These are phyloP conservation scores for Erinaceus europaeus DNA, from an alignment of 2,113 vertebrate genomes.

Conservation along the genomic window DNA sequence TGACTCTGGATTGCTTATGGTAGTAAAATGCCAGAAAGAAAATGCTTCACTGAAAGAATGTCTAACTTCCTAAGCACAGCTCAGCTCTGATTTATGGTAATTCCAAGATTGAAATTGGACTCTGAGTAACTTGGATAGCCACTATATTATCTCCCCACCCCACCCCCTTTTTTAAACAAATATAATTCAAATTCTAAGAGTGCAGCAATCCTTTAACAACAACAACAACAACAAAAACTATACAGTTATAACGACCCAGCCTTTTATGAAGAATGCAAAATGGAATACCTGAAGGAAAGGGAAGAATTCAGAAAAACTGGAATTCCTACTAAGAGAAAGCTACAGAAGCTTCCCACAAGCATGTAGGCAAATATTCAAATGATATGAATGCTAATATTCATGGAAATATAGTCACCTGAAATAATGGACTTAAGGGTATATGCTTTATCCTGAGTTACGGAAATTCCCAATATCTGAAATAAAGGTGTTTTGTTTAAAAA, in stretches of 20 bases:
- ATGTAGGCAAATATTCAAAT: conserved; percentile 79
- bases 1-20: conserved; percentile 93
- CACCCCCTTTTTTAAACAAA: not conserved
- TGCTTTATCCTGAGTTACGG: conserved; percentile 48
- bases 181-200: not conserved
- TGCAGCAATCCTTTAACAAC: too few relatives aligned
- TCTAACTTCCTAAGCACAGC: conserved; percentile 87
- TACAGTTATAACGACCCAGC: conserved; percentile 90
- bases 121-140: too few relatives aligned
- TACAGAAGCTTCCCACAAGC: conserved; percentile 86
- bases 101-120: too few relatives aligned
- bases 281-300: conserved; percentile 92
- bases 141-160: too few relatives aligned
- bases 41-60: conserved; percentile 93
- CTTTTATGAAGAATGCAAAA: conserved; percentile 94
- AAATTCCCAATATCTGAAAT: conserved; percentile 56
- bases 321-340: conserved; percentile 85
- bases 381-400: not conserved
- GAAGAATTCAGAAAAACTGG: conserved; percentile 91
- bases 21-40: conserved; percentile 91
- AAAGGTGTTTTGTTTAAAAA: conserved; percentile 31
- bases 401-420: not conserved
- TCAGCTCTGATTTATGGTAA: too few relatives aligned
- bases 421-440: conserved; percentile 9
- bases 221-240: too few relatives aligned